Evolutionary conservation across 2,888 invertebrate genomes (phyloP), one percentile per base, ranked within the genome.

Genomic region (Drosophila phalerata): DNA sequence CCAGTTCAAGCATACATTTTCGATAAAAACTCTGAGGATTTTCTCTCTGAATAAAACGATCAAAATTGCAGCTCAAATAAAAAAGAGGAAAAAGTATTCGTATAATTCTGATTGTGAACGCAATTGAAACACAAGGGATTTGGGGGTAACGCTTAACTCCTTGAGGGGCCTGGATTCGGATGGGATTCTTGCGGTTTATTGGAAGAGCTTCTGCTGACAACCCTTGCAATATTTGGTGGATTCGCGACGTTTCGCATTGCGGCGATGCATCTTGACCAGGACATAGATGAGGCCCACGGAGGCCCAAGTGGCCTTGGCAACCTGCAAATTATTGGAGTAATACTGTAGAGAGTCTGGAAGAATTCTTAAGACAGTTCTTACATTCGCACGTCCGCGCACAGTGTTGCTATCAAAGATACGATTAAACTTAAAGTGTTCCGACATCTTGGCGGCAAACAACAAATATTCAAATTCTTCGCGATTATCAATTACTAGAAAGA

Each of bases 291-390:
- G 64, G 1, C 89, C 90, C 51, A 89, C 53, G 1, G 90, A 81
- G 34, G 81, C 90, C 65, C 81, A 90, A 5, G 90, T 90, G 47
- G 77, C 88, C 69, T 89, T 89, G 73, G 88, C 85, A 37, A 86
- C 81, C 88, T 89, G 13, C 10, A 19, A 34, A 1, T 47, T 9
- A 0, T 1, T 9, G 6, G 3, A 0, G 13, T 0, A 37, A 37
- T n/a, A 15, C 25, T 37, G 11, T n/a, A 25, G 15, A 4, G 5
- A 25, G 28, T 17, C 9, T 1, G 11, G 4, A n/a, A 11, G 4
- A 8, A 28, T 0, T 28, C 34, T 51, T 0, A 4, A 9, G 32
- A 22, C 10, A 11, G 2, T 1, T 38, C 88, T 86, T 71, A 90
- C 90, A 64, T 90, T 90, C 48, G 90, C 90, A 17, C 90, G 87